Percentiles rank a stretch among this genome's conserved stretches.
phyloP scores from a whole-genome alignment of 2,888 invertebrate species.

The Mythimna lalbum region DNA sequence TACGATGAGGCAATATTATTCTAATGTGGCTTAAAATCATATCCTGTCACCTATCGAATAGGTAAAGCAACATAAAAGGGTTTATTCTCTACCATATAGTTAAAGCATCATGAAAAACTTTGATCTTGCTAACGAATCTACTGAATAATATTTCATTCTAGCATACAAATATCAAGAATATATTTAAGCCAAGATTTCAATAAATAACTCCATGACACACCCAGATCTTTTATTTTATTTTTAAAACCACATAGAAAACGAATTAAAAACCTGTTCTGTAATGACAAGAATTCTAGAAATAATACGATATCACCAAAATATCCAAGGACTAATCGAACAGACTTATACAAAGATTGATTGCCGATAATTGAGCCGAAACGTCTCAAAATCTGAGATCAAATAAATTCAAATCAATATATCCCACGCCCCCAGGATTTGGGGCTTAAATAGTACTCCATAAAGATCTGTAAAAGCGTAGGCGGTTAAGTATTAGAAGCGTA shows the following conservation, averaged over 20 bases:
- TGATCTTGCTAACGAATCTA: not conserved
- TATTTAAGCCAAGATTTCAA: not conserved
- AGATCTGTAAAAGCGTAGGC: conserved; percentile 31
- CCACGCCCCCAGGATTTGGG: conserved; percentile 33
- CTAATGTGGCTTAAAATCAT: not conserved
- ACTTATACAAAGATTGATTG: conserved; percentile 27
- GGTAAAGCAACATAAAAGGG: not conserved
- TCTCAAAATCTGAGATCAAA: conserved; percentile 23
- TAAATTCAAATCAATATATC: conserved; percentile 30
- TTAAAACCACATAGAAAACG: conserved; percentile 8
- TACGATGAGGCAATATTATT: not conserved
- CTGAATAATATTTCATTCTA: not conserved
- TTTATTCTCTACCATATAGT: not conserved
- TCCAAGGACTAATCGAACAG: conserved; percentile 5
- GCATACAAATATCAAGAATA: not conserved
- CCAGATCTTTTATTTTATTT: conserved; percentile 16
- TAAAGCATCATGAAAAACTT: not conserved
- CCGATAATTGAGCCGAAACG: conserved; percentile 22
- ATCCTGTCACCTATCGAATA: too few species aligned
- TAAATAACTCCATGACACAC: not conserved
- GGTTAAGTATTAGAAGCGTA: conserved; percentile 25
- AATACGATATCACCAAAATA: conserved; percentile 20
- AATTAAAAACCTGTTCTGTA: conserved; percentile 23
- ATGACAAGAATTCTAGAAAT: conserved; percentile 30
- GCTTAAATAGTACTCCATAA: conserved; percentile 21